phyloP scores from a whole-genome alignment of 1,140 invertebrate species.

The Rhizoglyphus robini region DNA sequence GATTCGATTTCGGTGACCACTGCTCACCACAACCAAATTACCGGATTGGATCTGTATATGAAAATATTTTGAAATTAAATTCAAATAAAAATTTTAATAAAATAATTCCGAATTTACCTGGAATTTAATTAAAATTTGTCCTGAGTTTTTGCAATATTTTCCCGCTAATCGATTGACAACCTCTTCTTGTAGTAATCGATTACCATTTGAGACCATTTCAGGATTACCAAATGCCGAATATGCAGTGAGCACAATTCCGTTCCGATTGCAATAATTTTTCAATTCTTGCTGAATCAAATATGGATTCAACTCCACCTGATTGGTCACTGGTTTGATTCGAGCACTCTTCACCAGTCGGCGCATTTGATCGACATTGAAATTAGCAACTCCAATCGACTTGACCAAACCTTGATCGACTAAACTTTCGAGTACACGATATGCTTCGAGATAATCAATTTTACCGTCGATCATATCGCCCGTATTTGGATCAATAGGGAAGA shows the following conservation, averaged over 20 bases:
- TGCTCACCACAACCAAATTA: conserved; percentile 50
- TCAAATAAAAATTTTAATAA: no score
- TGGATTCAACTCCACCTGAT: conserved; percentile 30
- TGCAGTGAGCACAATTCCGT: conserved; percentile 32
- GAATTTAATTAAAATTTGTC: conserved; percentile 20
- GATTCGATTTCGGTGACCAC: conserved; percentile 49
- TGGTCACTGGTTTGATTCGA: conserved; percentile 22
- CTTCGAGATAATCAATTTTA: conserved; percentile 21
- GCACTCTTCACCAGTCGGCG: conserved; percentile 18
- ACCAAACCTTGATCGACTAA: conserved; percentile 31
- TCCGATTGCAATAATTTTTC: conserved; percentile 29
- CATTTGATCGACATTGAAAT: conserved; percentile 33
- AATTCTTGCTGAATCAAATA: conserved; percentile 30
- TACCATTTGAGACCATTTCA: conserved; percentile 18
- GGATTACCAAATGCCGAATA: conserved; percentile 35
- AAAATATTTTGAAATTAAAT: neutral
- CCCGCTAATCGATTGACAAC: conserved; percentile 10
- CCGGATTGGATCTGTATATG: conserved; percentile 34
- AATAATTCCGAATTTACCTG: conserved; percentile 13
- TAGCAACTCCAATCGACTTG: conserved; percentile 37
- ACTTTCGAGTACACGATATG: conserved; percentile 31
- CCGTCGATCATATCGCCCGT: conserved; percentile 13
- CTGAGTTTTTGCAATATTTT: conserved; percentile 17
- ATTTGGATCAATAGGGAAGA: conserved; percentile 31
- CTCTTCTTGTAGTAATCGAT: conserved; percentile 3